Percentiles rank a stretch among this genome's conserved stretches.
phyloP scores from a whole-genome alignment of 2,113 vertebrate species.

The Neodon shergylaensis region DNA sequence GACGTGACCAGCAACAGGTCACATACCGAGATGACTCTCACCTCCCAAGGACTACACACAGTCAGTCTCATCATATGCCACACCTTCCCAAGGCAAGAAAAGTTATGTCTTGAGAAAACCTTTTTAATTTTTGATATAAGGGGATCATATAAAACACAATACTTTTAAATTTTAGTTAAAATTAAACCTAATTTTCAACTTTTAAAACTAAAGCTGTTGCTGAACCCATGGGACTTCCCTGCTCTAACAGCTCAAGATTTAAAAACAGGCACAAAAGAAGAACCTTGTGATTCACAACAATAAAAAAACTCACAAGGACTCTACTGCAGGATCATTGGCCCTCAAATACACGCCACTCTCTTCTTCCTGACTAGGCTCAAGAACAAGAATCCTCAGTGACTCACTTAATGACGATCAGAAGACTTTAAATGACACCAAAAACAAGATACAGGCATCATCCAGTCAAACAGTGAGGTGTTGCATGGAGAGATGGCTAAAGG shows the following conservation, averaged over 20 bases:
- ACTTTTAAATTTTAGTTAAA: conserved; percentile 27
- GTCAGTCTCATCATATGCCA: not conserved
- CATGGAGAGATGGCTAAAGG: not conserved
- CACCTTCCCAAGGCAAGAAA: not conserved
- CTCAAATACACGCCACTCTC: not conserved
- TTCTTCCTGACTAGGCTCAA: not conserved
- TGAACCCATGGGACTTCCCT: not conserved
- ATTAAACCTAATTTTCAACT: not conserved
- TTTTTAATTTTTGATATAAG: conserved; percentile 10
- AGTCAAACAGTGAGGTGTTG: not conserved
- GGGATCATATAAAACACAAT: not conserved
- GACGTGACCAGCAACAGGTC: not conserved
- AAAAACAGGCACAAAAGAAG: not conserved
- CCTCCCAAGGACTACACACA: not conserved
- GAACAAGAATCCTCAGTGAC: not conserved
- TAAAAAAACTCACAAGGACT: not conserved
- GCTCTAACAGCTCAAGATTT: not conserved
- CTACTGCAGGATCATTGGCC: not conserved
- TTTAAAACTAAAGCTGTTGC: conserved; percentile 1
- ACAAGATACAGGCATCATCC: not conserved
- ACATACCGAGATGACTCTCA: not conserved
- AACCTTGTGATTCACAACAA: not conserved
- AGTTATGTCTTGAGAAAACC: not conserved
- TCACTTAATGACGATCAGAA: not conserved
- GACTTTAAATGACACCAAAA: not conserved